These are phyloP conservation scores for Agonopterix alstromeriana DNA, from an alignment of 2,888 invertebrate species.

Conservation along the genomic window DNA sequence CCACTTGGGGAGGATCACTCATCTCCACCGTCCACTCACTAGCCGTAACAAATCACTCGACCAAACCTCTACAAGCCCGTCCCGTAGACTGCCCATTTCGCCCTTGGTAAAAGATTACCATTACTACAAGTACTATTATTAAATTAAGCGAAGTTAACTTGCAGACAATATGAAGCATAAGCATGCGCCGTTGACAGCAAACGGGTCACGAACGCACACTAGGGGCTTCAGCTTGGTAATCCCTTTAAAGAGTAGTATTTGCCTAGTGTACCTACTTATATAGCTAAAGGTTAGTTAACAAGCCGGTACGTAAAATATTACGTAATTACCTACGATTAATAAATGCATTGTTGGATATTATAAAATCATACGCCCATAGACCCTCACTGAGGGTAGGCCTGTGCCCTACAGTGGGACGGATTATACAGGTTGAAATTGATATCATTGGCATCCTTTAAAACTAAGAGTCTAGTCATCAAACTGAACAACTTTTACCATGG, in stretches of 20 bases:
- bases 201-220: constrained; percentile 70
- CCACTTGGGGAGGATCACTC: constrained; percentile 58
- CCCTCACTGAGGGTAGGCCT: too few relatives aligned
- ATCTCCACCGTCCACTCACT: constrained; percentile 33
- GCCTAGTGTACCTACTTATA: constrained; percentile 16
- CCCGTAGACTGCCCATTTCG: constrained; percentile 56
- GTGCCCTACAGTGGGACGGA: too few relatives aligned
- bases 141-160: constrained; percentile 71
- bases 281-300: too few relatives aligned
- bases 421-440: too few relatives aligned
- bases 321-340: too few relatives aligned
- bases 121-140: constrained; percentile 69
- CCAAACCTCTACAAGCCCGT: constrained; percentile 43
- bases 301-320: too few relatives aligned
- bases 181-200: constrained; percentile 64
- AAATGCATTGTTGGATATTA: too few relatives aligned
- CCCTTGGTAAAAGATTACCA: constrained; percentile 72
- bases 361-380: too few relatives aligned
- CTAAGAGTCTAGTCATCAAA: too few relatives aligned
- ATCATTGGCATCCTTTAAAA: too few relatives aligned
- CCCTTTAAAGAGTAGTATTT: constrained; percentile 59
- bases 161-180: constrained; percentile 55
- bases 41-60: constrained; percentile 35
- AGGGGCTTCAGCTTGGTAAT: constrained; percentile 65
- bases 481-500: too few relatives aligned